Conservation (phyloP, 2,113 vertebrate genomes). For the Conger conger region DNA sequence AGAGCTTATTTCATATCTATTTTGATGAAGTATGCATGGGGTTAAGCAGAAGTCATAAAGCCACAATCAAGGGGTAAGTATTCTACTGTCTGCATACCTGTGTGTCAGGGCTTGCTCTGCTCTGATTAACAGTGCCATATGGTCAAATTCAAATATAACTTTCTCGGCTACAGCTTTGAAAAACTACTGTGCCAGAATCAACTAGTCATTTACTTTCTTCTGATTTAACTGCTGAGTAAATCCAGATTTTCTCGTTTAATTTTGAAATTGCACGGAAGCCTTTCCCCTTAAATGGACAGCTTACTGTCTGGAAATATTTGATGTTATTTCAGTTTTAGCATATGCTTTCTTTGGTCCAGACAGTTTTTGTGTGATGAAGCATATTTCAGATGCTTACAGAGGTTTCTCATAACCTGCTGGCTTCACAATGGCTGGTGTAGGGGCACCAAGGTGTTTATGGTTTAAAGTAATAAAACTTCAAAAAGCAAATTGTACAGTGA, state of each 20-base stretch:
- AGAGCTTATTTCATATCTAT: background rate
- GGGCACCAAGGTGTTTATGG: too few relatives aligned
- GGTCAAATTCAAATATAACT: conserved; percentile 41
- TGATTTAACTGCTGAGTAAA: background rate
- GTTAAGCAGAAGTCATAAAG: conserved; percentile 19
- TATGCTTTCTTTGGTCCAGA: background rate
- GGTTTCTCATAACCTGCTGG: too few relatives aligned
- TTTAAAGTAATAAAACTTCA: too few relatives aligned
- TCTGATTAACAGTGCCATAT: conserved; percentile 31
- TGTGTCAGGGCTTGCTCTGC: conserved; percentile 36
- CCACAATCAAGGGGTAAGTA: conserved; percentile 17
- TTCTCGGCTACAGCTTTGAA: background rate
- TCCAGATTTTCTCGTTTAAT: background rate
- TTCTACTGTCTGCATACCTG: conserved; percentile 5
- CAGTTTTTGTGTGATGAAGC: too few relatives aligned
- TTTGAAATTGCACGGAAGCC: background rate
- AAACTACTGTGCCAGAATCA: background rate
- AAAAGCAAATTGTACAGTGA: too few relatives aligned
- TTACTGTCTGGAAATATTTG: too few relatives aligned
- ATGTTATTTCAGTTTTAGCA: background rate
- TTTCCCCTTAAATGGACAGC: background rate
- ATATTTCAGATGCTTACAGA: too few relatives aligned
- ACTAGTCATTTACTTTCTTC: background rate
- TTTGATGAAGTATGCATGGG: conserved; percentile 14
- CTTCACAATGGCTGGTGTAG: too few relatives aligned